Percentiles rank a stretch among this genome's conserved stretches.
Conservation (phyloP, 2,888 invertebrate genomes). For the Caenorhabditis drosophilae region DNA sequence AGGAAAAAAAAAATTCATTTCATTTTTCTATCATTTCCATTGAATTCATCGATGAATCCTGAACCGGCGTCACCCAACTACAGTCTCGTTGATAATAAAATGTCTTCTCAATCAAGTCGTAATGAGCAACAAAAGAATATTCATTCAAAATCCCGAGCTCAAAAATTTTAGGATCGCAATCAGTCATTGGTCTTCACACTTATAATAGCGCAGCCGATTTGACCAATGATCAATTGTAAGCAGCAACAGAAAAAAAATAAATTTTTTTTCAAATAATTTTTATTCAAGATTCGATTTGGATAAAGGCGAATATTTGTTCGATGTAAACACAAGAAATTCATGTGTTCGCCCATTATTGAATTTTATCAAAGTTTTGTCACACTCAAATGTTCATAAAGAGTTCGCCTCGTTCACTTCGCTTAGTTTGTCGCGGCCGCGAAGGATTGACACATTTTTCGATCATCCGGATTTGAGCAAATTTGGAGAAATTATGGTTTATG, state of each 20-base stretch:
- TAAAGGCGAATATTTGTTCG: constrained; percentile 31
- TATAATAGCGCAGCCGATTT: constrained; percentile 37
- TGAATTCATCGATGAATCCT: background rate
- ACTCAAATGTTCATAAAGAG: constrained; percentile 23
- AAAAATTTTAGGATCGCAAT: background rate
- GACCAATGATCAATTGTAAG: constrained; percentile 12
- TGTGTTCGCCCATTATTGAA: constrained; percentile 23
- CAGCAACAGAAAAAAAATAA: constrained; percentile 1
- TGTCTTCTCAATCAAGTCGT: too few species aligned
- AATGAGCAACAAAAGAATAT: too few species aligned
- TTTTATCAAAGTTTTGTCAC: constrained; percentile 22
- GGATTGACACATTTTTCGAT: constrained; percentile 30
- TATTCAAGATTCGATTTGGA: constrained; percentile 6
- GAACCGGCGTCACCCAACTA: background rate
- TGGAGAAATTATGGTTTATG: constrained; percentile 47
- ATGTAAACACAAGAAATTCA: constrained; percentile 29
- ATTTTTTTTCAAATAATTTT: background rate
- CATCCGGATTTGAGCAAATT: constrained; percentile 39
- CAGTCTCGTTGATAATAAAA: background rate
- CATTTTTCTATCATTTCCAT: background rate
- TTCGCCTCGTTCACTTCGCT: constrained; percentile 20
- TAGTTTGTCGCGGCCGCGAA: constrained; percentile 13
- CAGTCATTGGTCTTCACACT: constrained; percentile 15
- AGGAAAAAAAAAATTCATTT: too few species aligned
- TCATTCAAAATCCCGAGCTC: too few species aligned